Conservation (phyloP, 2,797 vertebrate genomes). For the Tenualosa thibaudeaui region DNA sequence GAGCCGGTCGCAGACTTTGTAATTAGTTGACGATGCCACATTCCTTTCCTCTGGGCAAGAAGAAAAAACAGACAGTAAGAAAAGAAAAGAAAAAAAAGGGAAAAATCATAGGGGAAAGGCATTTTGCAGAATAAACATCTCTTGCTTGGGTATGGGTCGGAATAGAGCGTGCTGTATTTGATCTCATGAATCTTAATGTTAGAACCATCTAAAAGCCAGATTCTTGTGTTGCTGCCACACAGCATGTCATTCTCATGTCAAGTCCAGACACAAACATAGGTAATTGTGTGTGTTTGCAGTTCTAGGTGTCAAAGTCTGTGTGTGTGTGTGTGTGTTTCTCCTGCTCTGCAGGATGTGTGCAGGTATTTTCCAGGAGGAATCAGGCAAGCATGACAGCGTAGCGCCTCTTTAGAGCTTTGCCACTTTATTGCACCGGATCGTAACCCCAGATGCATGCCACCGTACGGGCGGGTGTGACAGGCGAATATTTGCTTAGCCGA, state of each 20-base stretch:
- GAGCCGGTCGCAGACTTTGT: slow-evolving; percentile 69
- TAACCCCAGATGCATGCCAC: no score
- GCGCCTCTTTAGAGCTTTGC: not conserved
- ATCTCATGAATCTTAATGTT: not conserved
- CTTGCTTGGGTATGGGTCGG: not conserved
- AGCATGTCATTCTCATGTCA: not conserved
- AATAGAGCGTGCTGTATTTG: not conserved
- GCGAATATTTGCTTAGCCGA: slow-evolving; percentile 78
- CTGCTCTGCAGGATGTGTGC: not conserved
- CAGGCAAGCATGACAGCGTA: not conserved
- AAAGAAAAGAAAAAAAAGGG: not conserved
- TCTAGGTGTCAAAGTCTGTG: slow-evolving; percentile 36
- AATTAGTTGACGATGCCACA: slow-evolving; percentile 75
- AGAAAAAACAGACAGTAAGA: slow-evolving; percentile 1
- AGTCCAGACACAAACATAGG: no score
- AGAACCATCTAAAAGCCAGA: not conserved
- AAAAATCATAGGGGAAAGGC: not conserved
- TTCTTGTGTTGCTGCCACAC: not conserved
- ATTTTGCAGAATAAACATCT: slow-evolving; percentile 1
- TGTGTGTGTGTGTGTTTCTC: slow-evolving; percentile 52
- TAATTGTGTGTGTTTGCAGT: not conserved
- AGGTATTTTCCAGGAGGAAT: not conserved
- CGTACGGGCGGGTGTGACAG: slow-evolving; percentile 57
- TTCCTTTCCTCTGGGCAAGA: slow-evolving; percentile 50
- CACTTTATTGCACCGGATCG: not conserved